These are phyloP conservation scores for Lepidochitona cinerea DNA, from an alignment of 2,888 invertebrate genomes.

Conservation along the genomic window DNA sequence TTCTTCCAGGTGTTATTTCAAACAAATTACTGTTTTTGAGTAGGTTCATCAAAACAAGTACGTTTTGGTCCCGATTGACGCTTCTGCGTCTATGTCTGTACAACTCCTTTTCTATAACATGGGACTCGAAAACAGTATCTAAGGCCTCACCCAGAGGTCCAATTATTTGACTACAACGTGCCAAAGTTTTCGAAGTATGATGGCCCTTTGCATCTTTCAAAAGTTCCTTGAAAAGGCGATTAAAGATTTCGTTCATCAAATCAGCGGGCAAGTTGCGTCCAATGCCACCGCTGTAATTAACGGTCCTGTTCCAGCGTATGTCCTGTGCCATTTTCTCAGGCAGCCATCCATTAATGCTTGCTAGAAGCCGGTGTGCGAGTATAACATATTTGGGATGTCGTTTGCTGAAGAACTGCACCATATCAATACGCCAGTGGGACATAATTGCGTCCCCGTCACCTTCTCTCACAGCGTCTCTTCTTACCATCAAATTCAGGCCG, in stretches of 20 bases:
- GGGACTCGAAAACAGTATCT: neutral
- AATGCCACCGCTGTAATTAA: slow-evolving; percentile 34
- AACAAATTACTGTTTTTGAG: slow-evolving; percentile 5
- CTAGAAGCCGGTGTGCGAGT: slow-evolving; percentile 27
- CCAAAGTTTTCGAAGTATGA: slow-evolving; percentile 11
- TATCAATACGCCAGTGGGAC: slow-evolving; percentile 27
- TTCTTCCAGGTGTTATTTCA: slow-evolving; percentile 6
- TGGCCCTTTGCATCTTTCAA: slow-evolving; percentile 19
- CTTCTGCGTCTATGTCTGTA: neutral
- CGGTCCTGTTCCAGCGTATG: slow-evolving; percentile 25
- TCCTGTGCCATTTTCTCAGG: slow-evolving; percentile 25
- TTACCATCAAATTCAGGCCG: slow-evolving; percentile 32
- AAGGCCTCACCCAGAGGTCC: neutral
- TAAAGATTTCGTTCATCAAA: slow-evolving; percentile 34
- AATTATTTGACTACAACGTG: neutral
- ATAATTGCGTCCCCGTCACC: slow-evolving; percentile 39
- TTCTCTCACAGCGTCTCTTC: slow-evolving; percentile 38
- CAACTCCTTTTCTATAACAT: neutral
- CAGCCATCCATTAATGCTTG: slow-evolving; percentile 25
- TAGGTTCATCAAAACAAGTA: neutral
- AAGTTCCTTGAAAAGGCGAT: slow-evolving; percentile 28
- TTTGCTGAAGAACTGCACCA: slow-evolving; percentile 11
- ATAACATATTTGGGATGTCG: slow-evolving; percentile 30
- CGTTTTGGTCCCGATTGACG: neutral
- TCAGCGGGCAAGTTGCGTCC: slow-evolving; percentile 32